Percentiles rank a stretch among this genome's conserved stretches.
Evolutionary conservation across 2,113 vertebrate genomes (phyloP).

Genomic region (Phylloscopus trochiloides): DNA sequence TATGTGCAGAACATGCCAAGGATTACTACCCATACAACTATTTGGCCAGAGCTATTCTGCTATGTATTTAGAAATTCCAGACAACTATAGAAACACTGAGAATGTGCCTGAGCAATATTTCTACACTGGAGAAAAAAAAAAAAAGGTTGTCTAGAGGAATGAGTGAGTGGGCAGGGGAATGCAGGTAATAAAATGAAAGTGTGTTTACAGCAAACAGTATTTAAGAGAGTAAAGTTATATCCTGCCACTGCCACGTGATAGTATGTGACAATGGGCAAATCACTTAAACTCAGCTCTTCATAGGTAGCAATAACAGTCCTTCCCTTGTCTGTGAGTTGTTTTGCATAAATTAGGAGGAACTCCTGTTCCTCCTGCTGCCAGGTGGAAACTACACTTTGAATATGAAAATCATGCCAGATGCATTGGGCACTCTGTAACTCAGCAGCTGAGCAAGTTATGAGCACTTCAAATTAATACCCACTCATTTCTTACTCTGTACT

Average conservation of each 20-base stretch:
- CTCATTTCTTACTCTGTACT: not conserved
- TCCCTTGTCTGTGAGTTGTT: not conserved
- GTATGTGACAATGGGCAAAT: not conserved
- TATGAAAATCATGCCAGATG: not conserved
- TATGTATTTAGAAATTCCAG: not conserved
- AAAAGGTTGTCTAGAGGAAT: not conserved
- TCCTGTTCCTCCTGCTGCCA: not conserved
- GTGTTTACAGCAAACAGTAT: not conserved
- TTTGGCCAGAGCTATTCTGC: not conserved
- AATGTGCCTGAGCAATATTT: not conserved
- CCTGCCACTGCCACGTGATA: not conserved
- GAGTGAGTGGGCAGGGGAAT: not conserved
- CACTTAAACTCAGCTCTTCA: not conserved
- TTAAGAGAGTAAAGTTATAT: not conserved
- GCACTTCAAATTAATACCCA: not conserved
- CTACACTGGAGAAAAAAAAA: not conserved
- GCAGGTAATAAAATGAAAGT: not conserved
- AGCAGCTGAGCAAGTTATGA: not conserved
- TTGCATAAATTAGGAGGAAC: not conserved
- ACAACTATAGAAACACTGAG: not conserved
- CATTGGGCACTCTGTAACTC: not conserved
- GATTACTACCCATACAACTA: not conserved
- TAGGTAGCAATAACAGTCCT: not conserved
- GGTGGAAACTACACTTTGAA: not conserved
- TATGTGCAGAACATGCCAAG: not conserved